Evolutionary conservation across 2,888 invertebrate species (phyloP).

Genomic region (Stenchaetothrips biformis): DNA sequence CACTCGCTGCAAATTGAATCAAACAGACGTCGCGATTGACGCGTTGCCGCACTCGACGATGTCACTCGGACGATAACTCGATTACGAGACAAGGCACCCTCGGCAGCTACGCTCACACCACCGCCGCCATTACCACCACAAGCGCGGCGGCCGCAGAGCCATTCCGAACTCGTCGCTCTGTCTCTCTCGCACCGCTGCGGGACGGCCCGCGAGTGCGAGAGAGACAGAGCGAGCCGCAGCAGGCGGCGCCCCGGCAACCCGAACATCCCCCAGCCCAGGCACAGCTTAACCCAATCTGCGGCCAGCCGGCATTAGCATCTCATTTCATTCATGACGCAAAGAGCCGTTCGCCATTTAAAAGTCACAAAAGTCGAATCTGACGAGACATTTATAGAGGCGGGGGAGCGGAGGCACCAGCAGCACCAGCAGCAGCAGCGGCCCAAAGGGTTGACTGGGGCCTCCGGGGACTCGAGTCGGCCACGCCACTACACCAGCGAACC

Average conservation of each 20-base stretch:
- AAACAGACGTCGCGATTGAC: constrained; percentile 2
- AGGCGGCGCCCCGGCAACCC: not conserved
- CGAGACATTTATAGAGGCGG: not conserved
- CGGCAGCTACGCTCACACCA: not conserved
- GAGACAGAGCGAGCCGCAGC: constrained; percentile 32
- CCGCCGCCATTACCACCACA: no score
- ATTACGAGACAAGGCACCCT: not conserved
- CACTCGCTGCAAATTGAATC: constrained; percentile 1
- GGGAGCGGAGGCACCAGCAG: not conserved
- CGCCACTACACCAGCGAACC: not conserved
- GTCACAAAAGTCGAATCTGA: constrained; percentile 21
- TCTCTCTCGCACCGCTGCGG: no score
- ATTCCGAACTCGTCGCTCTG: no score
- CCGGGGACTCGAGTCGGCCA: not conserved
- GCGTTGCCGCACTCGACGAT: not conserved
- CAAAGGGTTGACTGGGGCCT: not conserved
- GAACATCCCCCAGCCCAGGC: not conserved
- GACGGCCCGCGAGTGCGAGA: constrained; percentile 26
- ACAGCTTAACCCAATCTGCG: constrained; percentile 16
- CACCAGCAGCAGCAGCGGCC: not conserved
- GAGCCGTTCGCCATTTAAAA: not conserved
- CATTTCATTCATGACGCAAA: not conserved
- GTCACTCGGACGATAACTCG: constrained; percentile 13
- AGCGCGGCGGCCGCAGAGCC: no score
- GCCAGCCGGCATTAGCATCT: not conserved